These are phyloP conservation scores for Helobdella robusta DNA, from an alignment of 2,888 invertebrate species.

Conservation along the genomic window DNA sequence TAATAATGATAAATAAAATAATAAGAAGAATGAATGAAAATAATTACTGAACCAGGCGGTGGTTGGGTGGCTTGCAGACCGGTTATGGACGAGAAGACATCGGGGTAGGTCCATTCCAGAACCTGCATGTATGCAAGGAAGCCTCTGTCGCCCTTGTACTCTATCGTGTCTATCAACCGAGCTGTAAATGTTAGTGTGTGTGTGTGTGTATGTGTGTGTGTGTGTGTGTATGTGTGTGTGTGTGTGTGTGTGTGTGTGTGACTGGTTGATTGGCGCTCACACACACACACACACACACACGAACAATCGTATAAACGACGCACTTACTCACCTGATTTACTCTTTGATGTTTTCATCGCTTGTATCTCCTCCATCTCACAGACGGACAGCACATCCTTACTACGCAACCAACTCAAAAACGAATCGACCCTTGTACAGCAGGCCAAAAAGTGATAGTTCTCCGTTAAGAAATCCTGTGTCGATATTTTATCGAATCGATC, in stretches of 20 bases:
- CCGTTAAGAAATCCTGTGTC: background rate
- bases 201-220: no score
- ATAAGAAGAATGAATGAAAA: background rate
- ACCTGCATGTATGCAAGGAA: slow-evolving; percentile 12
- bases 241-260: no score
- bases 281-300: no score
- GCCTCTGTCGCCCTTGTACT: slow-evolving; percentile 9
- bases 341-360: background rate
- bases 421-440: background rate
- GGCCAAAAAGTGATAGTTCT: background rate
- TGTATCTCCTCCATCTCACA: slow-evolving; percentile 7
- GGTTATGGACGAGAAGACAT: slow-evolving; percentile 8
- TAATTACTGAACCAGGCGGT: background rate
- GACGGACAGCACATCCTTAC: slow-evolving; percentile 4
- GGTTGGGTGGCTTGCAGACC: background rate
- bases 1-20: background rate
- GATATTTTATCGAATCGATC: no score
- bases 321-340: slow-evolving; percentile 8
- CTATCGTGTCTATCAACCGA: slow-evolving; percentile 12
- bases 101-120: slow-evolving; percentile 12
- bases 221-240: no score
- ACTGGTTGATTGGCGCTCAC: no score
- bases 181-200: no score
- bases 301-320: no score
- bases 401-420: slow-evolving; percentile 2